These are phyloP conservation scores for Anser cygnoides DNA, from an alignment of 2,113 vertebrate species.

Conservation along the genomic window DNA sequence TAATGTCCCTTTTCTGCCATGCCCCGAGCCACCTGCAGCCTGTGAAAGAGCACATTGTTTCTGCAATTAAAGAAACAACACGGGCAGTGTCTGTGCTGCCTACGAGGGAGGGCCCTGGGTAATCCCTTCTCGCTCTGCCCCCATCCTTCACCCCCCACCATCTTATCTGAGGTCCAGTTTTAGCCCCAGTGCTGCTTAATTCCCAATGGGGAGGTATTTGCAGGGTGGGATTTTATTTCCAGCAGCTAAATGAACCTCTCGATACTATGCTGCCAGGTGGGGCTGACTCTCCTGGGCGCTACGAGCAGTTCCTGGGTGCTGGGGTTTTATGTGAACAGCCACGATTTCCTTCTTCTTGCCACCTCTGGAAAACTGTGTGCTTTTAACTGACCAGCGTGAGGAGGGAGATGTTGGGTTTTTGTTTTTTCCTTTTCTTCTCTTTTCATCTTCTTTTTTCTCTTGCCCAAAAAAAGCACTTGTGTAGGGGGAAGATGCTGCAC, in stretches of 20 bases:
- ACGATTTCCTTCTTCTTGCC: background rate
- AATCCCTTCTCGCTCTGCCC: background rate
- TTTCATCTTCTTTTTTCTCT: background rate
- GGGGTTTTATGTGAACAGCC: background rate
- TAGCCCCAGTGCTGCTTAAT: background rate
- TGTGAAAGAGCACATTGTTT: constrained; percentile 77
- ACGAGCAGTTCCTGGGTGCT: background rate
- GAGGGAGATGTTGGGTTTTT: background rate
- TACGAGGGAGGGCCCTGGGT: background rate
- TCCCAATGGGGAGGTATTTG: background rate
- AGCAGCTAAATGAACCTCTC: background rate
- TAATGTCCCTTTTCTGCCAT: constrained; percentile 62
- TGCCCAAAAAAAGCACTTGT: background rate
- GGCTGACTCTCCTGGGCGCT: background rate
- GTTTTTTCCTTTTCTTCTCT: background rate
- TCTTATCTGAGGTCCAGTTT: background rate
- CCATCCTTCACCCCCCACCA: background rate
- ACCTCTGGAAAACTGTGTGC: background rate
- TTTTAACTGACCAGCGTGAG: background rate
- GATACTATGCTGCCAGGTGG: background rate
- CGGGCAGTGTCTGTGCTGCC: constrained; percentile 37
- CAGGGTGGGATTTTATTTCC: background rate
- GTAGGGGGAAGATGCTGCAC: background rate
- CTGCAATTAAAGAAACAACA: constrained; percentile 50
- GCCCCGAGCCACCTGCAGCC: constrained; percentile 72